Base-by-base conservation (phyloP, 2,797 vertebrate genomes). In the Momotus momota region DNA sequence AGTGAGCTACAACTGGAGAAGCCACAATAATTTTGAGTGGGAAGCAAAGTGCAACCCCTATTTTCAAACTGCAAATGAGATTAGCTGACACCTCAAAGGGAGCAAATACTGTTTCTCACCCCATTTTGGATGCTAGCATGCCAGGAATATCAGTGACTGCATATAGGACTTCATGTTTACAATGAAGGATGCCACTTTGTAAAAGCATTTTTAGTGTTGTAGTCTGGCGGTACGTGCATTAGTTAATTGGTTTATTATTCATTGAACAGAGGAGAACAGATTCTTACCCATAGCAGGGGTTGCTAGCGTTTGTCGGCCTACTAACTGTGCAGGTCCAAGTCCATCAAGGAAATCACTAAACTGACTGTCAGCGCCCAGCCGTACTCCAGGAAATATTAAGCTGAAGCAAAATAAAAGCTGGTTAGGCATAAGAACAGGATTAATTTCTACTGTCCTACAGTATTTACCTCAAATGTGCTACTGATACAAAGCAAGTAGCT, bases 291-390 rank as follows among this genome's bases (percentile, higher is more conserved):
- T 99, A 57, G 99, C 99, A 84, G 99, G 99, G 5, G 99, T 99
- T 83, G 99, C 99, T 86, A 99, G 98, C 1, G 99, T 99, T 94
- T 99, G 99, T 84, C 99, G 98, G 67, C 99, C 99, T 90, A 99
- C 99, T 84, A 99, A 97, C 97, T 99, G 99, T 51, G 99, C 99
- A 14, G 99, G 99, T 88, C 99, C 99, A 57, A 99, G 96, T 58
- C 99, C 99, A 96, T 99, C 99, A 38, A 99, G 98, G 96, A 99
- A 99, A 97, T 99, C 99, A 87, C 99, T 99, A 95, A 99, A 99
- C 93, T 99, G 99, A 97, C 99, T 99, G 97, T 99, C 99, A 77
- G 99, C 99, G 6, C 99, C 99, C 83, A 99, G 98, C 80, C 99
- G 98, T 45, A 99, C 99, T 66, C 99, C 99, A 92, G 99, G 99